Base-by-base conservation (phyloP, 2,113 vertebrate genomes). In the Podiceps cristatus region DNA sequence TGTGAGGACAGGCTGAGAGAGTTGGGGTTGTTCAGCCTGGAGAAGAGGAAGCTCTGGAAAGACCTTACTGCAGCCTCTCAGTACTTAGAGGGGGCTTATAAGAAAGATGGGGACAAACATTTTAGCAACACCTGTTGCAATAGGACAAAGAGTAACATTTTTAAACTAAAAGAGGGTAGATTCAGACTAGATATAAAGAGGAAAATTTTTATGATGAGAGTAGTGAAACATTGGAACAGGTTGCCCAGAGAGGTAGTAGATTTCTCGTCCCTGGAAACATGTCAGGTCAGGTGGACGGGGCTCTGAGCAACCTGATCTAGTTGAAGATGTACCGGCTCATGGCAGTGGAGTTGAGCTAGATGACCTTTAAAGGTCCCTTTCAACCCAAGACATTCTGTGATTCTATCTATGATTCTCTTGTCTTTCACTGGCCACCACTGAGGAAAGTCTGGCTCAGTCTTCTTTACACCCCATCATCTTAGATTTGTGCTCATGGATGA, bases 41-140 rank as follows among this genome's bases (percentile, higher is more conserved):
- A 80, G 33, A 50, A 50, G 22, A 63, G 28, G 47, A 67, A 3
- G 40, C 15, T 56, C 5, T 0, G 0, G 25, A 5, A 4, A 28
- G 7, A 67, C 25, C 19, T 56, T 55, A 16, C 13, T 22, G 24
- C 1, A 2, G 37, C 6, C 49, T 66, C 55, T 14, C 37, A 25
- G 2, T 68, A 25, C 12, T 29, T 47, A 35, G 58, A 58, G 13
- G 20, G 11, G 7, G 52, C 7, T 28, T 67, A 29, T 53, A 29
- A 37, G 19, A 37, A 37, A 47, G 25, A 18, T 31, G 27, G 15
- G 14, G 44, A 49, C 11, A 58, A 16, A 24, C 18, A 5, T 44
- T 33, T 44, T 14, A 56, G 8, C 12, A 73, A 6, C 25, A 19
- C 5, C 25, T 37, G 44, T 31, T 10, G 20, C 6, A 5, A 25